Percentiles rank a stretch among this genome's conserved stretches.
These are phyloP conservation scores for Catonia carolina DNA, from an alignment of 2,888 invertebrate species.

Conservation along the genomic window DNA sequence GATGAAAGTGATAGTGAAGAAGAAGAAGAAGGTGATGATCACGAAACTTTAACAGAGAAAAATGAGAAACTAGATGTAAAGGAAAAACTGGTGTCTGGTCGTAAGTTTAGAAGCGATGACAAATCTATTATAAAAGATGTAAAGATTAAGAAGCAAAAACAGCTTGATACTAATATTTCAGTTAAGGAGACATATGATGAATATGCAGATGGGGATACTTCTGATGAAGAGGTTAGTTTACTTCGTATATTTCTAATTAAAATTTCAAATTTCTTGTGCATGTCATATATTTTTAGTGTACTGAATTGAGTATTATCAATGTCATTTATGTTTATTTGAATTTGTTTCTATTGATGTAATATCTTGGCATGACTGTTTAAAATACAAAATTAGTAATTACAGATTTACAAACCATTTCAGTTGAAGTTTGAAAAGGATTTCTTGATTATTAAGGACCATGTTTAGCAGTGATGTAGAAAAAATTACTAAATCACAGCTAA, in stretches of 20 bases:
- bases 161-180: neutral
- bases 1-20: constrained; percentile 46
- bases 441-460: no score
- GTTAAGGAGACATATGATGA: constrained; percentile 46
- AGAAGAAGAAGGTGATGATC: constrained; percentile 24
- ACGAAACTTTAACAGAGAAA: constrained; percentile 36
- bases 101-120: neutral
- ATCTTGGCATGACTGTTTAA: no score
- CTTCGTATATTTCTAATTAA: no score
- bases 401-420: no score
- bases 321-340: no score
- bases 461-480: no score
- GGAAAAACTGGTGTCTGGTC: neutral
- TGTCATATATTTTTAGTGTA: neutral
- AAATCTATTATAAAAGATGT: neutral
- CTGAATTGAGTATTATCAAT: no score
- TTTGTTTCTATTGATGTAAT: no score
- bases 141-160: neutral
- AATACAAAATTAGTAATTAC: no score
- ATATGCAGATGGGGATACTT: constrained; percentile 77
- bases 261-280: neutral
- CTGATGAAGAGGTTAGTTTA: constrained; percentile 71
- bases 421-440: no score
- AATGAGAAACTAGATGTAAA: neutral
- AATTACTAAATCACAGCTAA: no score